Evolutionary conservation across 2,888 invertebrate species (phyloP), one percentile per base, ranked within the genome.

Genomic region (Actias luna): DNA sequence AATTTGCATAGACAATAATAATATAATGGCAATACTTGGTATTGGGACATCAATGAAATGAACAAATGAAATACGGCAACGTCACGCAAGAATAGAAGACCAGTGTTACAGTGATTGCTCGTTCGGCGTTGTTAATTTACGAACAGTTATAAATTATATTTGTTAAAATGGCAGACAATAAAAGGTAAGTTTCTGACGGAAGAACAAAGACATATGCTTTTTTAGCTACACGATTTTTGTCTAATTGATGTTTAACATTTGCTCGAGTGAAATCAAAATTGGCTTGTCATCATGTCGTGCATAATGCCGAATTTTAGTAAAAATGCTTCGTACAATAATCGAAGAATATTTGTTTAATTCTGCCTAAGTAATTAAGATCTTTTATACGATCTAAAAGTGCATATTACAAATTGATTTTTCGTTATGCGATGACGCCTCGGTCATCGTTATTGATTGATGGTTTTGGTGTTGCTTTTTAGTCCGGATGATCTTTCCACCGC

Each of bases 401-500:
- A 58, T 31, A 7, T 14, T 57, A 39, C 55, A 58, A 42, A 42
- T 62, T 33, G 33, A 39, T 39, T 42, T 12, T 42, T 57, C 14
- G 12, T 10, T 25, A 16, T 12, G n/a, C 16, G 25, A 29, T 58
- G 58, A 62, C 57, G 39, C 57, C 57, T 39, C 22, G 57, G 36
- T 55, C 7, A 55, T 63, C 60, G 60, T 22, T 60, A 65, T 50
- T 64, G 64, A 63, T 63, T 64, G 46, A 35, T 58, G 60, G 60
- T 60, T 64, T 60, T 52, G 8, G 14, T 75, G 73, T 71, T 78
- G 73, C 79, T 79, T 71, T 89, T 67, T 85, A 95, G 95, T 83
- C 94, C 94, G 73, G 98, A 98, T 86, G 98, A 98, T 94, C 94
- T 99, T 92, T 98, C 99, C 67, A 99, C 99, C 79, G 99, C 99